Evolutionary conservation across 2,888 invertebrate species (phyloP).

Genomic region (Gandaritis pyraliata): DNA sequence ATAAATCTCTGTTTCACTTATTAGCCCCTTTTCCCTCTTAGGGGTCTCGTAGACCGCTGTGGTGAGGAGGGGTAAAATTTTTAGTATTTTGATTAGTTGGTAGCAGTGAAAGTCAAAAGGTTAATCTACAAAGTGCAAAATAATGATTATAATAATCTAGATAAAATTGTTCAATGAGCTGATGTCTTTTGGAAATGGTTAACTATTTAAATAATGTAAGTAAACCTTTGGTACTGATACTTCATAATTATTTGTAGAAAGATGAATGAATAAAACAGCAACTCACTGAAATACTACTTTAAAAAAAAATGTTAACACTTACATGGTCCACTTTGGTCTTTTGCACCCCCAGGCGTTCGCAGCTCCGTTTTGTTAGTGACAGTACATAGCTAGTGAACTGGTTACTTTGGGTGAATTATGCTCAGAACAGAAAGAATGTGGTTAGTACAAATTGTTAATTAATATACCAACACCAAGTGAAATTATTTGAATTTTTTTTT

Average conservation of each 20-base stretch:
- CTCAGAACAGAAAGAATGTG: slow-evolving; percentile 74
- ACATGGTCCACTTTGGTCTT: slow-evolving; percentile 34
- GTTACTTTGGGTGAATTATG: slow-evolving; percentile 70
- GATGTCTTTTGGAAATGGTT: background rate
- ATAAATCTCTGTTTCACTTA: slow-evolving; percentile 84
- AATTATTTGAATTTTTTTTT: background rate
- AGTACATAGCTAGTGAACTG: slow-evolving; percentile 59
- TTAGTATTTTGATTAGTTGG: slow-evolving; percentile 34
- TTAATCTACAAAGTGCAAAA: slow-evolving; percentile 16
- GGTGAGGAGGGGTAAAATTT: slow-evolving; percentile 53
- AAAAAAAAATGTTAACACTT: slow-evolving; percentile 27
- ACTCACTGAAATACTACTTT: slow-evolving; percentile 4
- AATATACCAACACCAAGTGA: slow-evolving; percentile 43
- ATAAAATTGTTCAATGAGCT: slow-evolving; percentile 3
- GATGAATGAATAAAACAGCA: slow-evolving; percentile 5
- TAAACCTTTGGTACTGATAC: too few species aligned
- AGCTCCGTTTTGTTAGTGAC: slow-evolving; percentile 57
- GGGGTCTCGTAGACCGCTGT: slow-evolving; percentile 57
- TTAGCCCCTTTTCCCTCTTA: slow-evolving; percentile 68
- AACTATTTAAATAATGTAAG: too few species aligned
- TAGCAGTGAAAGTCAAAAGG: slow-evolving; percentile 16
- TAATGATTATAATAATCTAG: background rate
- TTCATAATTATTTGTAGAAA: background rate
- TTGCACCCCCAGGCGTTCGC: slow-evolving; percentile 33
- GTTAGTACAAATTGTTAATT: slow-evolving; percentile 63